A percentile compares a stretch with the other conserved stretches of the same genome.
phyloP scores from a whole-genome alignment of 2,888 invertebrate species.

The Dolichomitus sp. region DNA sequence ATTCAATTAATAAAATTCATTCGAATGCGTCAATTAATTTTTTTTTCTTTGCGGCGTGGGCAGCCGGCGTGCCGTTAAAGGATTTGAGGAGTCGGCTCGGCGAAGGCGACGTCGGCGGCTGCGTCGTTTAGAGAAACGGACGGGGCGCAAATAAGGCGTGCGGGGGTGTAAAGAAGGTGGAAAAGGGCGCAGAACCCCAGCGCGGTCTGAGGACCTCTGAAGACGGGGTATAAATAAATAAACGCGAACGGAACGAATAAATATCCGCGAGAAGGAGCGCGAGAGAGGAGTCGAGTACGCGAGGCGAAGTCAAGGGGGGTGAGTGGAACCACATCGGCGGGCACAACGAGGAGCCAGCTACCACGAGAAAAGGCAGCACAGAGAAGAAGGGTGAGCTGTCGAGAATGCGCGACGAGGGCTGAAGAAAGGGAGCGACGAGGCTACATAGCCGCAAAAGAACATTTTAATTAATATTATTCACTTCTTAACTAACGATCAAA shows the following conservation, averaged over 20 bases:
- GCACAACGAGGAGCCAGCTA: constrained; percentile 60
- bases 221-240: constrained; percentile 82
- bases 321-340: constrained; percentile 48
- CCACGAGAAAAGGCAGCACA: constrained; percentile 38
- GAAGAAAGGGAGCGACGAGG: constrained; percentile 65
- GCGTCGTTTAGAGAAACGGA: constrained; percentile 79
- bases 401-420: constrained; percentile 56
- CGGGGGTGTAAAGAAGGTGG: constrained; percentile 67
- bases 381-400: constrained; percentile 55
- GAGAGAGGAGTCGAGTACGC: constrained; percentile 80
- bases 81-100: constrained; percentile 75
- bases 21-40: constrained; percentile 83
- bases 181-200: constrained; percentile 62
- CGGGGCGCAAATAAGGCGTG: constrained; percentile 71
- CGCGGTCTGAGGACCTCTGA: constrained; percentile 77
- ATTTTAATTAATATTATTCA: constrained; percentile 86
- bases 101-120: constrained; percentile 69
- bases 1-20: constrained; percentile 85
- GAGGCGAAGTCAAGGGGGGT: constrained; percentile 68
- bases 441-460: constrained; percentile 78
- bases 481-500: constrained; percentile 84
- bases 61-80: constrained; percentile 72
- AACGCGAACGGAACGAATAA: constrained; percentile 83
- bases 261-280: constrained; percentile 82
- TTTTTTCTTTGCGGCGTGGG: constrained; percentile 66